Evolutionary conservation across 2,113 vertebrate species (phyloP).

Genomic region (Illadopsis cleaveri): DNA sequence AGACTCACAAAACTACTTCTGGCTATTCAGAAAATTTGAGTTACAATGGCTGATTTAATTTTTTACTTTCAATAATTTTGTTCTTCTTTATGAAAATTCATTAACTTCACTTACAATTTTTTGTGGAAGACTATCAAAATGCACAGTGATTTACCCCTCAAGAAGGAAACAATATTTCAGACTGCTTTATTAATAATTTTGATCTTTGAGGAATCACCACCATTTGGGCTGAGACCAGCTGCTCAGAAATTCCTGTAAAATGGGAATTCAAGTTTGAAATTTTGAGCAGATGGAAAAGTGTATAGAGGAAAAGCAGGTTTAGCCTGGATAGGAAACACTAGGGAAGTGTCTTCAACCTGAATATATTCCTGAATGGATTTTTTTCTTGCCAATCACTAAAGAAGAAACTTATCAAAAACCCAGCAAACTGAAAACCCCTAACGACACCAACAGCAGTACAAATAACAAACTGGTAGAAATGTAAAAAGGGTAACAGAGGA

Average conservation of each 20-base stretch:
- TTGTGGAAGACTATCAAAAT: neutral
- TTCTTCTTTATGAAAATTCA: neutral
- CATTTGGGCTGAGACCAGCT: neutral
- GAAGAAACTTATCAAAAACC: neutral
- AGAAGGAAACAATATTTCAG: neutral
- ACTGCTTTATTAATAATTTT: neutral
- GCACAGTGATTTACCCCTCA: neutral
- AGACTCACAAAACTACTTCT: neutral
- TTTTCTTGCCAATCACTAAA: neutral
- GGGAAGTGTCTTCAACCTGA: neutral
- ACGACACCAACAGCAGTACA: neutral
- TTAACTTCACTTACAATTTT: neutral
- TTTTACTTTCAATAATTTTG: neutral
- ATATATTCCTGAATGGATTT: neutral
- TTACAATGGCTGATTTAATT: neutral
- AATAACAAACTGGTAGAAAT: neutral
- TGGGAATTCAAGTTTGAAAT: neutral
- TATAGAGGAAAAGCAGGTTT: neutral
- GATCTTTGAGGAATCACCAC: neutral
- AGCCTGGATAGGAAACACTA: neutral
- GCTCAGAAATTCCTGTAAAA: neutral
- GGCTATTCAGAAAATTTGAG: neutral
- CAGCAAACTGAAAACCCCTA: neutral
- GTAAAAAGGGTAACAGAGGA: neutral
- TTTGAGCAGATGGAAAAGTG: neutral